Percentiles rank a stretch among this genome's conserved stretches.
Evolutionary conservation across 2,797 vertebrate genomes (phyloP).

Genomic region (Thunnus albacares): DNA sequence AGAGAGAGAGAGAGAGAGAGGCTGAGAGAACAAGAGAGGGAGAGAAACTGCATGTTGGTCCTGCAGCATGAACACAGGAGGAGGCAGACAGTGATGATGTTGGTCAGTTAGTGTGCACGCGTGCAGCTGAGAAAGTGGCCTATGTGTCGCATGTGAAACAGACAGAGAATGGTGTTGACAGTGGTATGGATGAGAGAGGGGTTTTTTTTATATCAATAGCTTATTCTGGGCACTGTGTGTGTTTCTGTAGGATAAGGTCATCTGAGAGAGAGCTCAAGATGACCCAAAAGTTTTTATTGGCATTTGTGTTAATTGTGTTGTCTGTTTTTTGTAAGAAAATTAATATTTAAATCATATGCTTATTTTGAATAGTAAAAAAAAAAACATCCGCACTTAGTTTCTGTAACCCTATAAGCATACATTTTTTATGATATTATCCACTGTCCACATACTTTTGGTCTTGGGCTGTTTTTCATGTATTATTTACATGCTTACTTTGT

Average conservation of each 20-base stretch:
- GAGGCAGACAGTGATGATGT: slow-evolving; percentile 56
- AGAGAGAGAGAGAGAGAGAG: not conserved
- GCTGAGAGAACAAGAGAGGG: not conserved
- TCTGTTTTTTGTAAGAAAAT: not conserved
- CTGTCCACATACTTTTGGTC: not conserved
- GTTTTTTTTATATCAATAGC: not conserved
- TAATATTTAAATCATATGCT: not conserved
- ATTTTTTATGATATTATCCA: too few species aligned
- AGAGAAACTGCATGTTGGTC: slow-evolving; percentile 45
- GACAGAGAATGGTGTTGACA: slow-evolving; percentile 24
- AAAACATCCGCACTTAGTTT: not conserved
- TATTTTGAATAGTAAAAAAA: not conserved
- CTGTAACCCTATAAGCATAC: too few species aligned
- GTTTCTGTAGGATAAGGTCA: slow-evolving; percentile 1
- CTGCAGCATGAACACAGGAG: slow-evolving; percentile 58
- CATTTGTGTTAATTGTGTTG: not conserved
- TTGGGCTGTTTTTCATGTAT: too few species aligned
- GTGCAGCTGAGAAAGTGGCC: slow-evolving; percentile 34
- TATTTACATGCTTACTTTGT: not conserved
- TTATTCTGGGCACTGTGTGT: not conserved
- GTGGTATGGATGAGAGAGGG: not conserved
- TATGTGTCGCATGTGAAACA: slow-evolving; percentile 28
- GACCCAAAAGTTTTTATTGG: not conserved
- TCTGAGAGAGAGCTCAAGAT: not conserved
- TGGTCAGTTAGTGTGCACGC: slow-evolving; percentile 57